Evolutionary conservation across 2,888 invertebrate species (phyloP).

Genomic region (Drosophila neutralis): DNA sequence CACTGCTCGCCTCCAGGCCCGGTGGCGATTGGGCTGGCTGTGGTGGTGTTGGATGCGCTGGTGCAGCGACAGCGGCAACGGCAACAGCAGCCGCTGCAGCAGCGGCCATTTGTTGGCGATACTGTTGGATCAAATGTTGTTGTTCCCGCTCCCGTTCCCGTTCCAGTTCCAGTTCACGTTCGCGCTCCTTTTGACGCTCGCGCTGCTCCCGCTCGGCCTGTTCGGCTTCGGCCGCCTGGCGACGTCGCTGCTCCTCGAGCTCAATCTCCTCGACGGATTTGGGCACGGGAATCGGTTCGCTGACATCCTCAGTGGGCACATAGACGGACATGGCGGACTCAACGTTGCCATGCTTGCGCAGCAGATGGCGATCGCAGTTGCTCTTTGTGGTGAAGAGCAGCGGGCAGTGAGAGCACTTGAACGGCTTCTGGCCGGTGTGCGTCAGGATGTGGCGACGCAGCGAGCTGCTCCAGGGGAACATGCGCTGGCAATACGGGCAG

Average conservation of each 20-base stretch:
- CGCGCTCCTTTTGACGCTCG: slow-evolving; percentile 48
- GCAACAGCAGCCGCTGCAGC: slow-evolving; percentile 24
- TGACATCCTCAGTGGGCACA: slow-evolving; percentile 85
- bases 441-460: slow-evolving; percentile 96
- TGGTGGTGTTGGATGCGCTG: background rate
- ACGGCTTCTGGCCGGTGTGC: slow-evolving; percentile 98
- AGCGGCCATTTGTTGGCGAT: slow-evolving; percentile 78
- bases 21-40: background rate
- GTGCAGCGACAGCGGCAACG: slow-evolving; percentile 1
- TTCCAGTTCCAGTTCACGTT: slow-evolving; percentile 50
- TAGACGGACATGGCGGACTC: slow-evolving; percentile 85
- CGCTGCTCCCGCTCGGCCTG: slow-evolving; percentile 54
- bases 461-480: slow-evolving; percentile 98
- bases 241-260: slow-evolving; percentile 81
- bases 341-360: slow-evolving; percentile 92
- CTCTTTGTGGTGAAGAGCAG: slow-evolving; percentile 98
- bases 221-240: slow-evolving; percentile 70
- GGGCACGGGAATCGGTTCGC: slow-evolving; percentile 83
- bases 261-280: slow-evolving; percentile 83
- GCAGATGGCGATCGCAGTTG: slow-evolving; percentile 97
- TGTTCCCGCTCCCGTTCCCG: slow-evolving; percentile 77
- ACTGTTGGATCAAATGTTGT: slow-evolving; percentile 83
- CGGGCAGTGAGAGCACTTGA: slow-evolving; percentile 96
- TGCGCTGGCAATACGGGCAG: slow-evolving; percentile 96
- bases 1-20: slow-evolving; percentile 73